phyloP scores from a whole-genome alignment of 2,797 vertebrate genomes.

The Rhinichthys osculus region DNA sequence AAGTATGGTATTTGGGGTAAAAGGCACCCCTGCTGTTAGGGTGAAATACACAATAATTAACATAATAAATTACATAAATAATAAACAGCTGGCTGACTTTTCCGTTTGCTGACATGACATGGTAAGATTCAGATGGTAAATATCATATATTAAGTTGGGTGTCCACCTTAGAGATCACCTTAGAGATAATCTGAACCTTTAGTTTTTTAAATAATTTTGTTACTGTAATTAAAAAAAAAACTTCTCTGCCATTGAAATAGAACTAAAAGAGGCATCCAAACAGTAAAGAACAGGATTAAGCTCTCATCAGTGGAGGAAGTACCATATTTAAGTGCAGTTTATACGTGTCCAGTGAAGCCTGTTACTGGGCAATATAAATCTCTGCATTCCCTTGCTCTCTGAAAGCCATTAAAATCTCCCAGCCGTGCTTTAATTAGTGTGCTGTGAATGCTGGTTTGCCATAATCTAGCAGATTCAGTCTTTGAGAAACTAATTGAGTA shows the following conservation, averaged over 20 bases:
- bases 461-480: background rate
- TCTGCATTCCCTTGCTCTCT: background rate
- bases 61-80: no score
- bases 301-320: background rate
- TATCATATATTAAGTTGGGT: no score
- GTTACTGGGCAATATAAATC: slow-evolving; percentile 38
- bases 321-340: slow-evolving; percentile 4
- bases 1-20: no score
- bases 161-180: no score
- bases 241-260: background rate
- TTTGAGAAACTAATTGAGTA: slow-evolving; percentile 49
- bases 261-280: background rate
- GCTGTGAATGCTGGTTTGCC: slow-evolving; percentile 20
- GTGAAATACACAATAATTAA: no score
- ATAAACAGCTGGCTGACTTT: no score
- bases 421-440: slow-evolving; percentile 23
- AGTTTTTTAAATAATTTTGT: no score
- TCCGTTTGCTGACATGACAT: no score
- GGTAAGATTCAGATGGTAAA: no score
- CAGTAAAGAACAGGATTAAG: background rate
- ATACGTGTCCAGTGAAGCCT: slow-evolving; percentile 5
- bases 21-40: no score
- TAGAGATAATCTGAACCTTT: no score
- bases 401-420: slow-evolving; percentile 30
- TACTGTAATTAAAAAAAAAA: no score